Base-by-base conservation (phyloP, 1,140 invertebrate species). In the Panulirus ornatus region DNA sequence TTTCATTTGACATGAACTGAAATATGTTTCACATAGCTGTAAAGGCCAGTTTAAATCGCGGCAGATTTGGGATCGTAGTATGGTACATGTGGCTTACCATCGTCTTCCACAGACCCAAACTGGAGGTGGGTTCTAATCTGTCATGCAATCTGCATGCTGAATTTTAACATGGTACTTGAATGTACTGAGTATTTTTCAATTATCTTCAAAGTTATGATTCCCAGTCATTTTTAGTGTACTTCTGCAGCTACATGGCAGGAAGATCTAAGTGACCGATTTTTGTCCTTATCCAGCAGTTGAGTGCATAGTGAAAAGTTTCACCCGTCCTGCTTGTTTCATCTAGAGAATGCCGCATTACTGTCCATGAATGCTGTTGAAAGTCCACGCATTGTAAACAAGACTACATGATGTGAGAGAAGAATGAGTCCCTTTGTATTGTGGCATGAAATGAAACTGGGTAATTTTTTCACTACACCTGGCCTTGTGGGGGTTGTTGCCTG, bases 261-360 rank as follows among this genome's bases (percentile, higher is more conserved):
- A 81, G 36, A 36, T 30, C 78, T 81, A 0, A 58, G 9, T 22
- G 19, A 58, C 22, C 22, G 54, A 63, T 84, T 84, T 63, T 70
- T 40, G 58, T 84, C 36, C 66, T 70, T 22, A 27, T 73, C 22
- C 51, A 54, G 66, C 71, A 86, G 73, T 36, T 34, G 36, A 38
- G 54, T 82, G 79, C 51, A 58, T 82, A 47, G 79, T 82, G 79
- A 58, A n/a, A 82, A 66, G 47, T 51, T 36, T 36, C 54, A 36
- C 47, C 79, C 79, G 79, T 82, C 79, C 79, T 51, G 58, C n/a
- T 82, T 38, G 79, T 82, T 58, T 58, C 79, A 82, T 81, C 44
- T 9, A 58, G 58, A 30, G 58, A 66, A 38, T 58, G 78, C 78
- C 58, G 44, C 78, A 81, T 30, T 81, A 54, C 78, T 81, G 78